A percentile compares a stretch with the other conserved stretches of the same genome.
phyloP scores from a whole-genome alignment of 2,888 invertebrate species.

The Uloborus plumipes region DNA sequence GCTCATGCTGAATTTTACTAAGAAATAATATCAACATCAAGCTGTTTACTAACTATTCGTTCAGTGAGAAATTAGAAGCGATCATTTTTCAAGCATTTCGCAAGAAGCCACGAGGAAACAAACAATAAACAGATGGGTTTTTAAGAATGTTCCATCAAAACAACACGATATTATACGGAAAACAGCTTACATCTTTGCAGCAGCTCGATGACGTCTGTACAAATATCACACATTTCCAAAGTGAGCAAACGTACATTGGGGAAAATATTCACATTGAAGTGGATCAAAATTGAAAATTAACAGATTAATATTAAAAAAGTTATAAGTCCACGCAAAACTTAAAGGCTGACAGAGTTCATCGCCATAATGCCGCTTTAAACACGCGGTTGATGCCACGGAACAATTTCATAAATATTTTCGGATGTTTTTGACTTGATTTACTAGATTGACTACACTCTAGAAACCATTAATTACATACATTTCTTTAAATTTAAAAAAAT shows the following conservation, averaged over 20 bases:
- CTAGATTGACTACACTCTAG: background rate
- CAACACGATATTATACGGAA: conserved; percentile 17
- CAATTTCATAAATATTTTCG: conserved; percentile 52
- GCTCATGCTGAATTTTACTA: too few relatives aligned
- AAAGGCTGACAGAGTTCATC: conserved; percentile 59
- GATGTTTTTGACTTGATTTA: conserved; percentile 49
- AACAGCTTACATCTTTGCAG: conserved; percentile 83
- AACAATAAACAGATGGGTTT: too few relatives aligned
- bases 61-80: too few relatives aligned
- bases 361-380: conserved; percentile 64
- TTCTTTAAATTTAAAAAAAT: too few relatives aligned
- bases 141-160: background rate
- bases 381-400: conserved; percentile 60
- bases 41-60: too few relatives aligned
- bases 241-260: conserved; percentile 55
- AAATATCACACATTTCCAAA: conserved; percentile 86
- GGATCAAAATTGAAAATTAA: conserved; percentile 41
- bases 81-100: too few relatives aligned
- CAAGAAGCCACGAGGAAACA: too few relatives aligned
- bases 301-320: conserved; percentile 34
- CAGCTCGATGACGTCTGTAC: conserved; percentile 92
- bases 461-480: too few relatives aligned
- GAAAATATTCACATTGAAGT: conserved; percentile 55
- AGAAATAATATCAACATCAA: too few relatives aligned
- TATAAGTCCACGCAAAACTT: conserved; percentile 42